Conservation (phyloP, 2,888 invertebrate species). For the Aphrophora alni region DNA sequence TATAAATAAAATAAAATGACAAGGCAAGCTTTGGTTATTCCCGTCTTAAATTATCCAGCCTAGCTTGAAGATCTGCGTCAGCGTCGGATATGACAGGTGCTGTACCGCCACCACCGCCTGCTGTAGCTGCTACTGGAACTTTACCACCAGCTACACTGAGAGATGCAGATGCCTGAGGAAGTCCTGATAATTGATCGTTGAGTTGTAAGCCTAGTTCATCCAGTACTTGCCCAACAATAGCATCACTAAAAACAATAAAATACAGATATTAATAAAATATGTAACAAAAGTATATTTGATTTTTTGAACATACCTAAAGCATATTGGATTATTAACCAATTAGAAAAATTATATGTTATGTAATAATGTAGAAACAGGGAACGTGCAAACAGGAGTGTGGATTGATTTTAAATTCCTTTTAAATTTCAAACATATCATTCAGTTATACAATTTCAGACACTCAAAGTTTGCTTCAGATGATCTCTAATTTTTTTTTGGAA, state of each 20-base stretch:
- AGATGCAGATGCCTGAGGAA: conserved; percentile 74
- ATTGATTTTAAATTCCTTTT: no score
- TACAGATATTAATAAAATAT: background rate
- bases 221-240: conserved; percentile 93
- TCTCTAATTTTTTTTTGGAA: no score
- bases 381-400: no score
- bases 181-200: conserved; percentile 87
- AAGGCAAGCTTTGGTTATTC: conserved; percentile 63
- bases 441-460: no score
- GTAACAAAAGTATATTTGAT: no score
- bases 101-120: conserved; percentile 59
- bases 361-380: no score
- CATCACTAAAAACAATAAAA: conserved; percentile 75
- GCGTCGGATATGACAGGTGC: conserved; percentile 72
- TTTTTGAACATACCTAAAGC: no score
- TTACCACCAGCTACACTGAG: conserved; percentile 65
- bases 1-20: no score
- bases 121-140: conserved; percentile 64
- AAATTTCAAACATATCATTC: no score
- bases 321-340: no score
- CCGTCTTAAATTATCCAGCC: conserved; percentile 91
- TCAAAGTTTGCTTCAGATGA: no score
- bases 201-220: conserved; percentile 97
- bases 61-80: conserved; percentile 96
- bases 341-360: no score